Evolutionary conservation across 2,888 invertebrate species (phyloP).

Genomic region (Petrophora chlorosata): DNA sequence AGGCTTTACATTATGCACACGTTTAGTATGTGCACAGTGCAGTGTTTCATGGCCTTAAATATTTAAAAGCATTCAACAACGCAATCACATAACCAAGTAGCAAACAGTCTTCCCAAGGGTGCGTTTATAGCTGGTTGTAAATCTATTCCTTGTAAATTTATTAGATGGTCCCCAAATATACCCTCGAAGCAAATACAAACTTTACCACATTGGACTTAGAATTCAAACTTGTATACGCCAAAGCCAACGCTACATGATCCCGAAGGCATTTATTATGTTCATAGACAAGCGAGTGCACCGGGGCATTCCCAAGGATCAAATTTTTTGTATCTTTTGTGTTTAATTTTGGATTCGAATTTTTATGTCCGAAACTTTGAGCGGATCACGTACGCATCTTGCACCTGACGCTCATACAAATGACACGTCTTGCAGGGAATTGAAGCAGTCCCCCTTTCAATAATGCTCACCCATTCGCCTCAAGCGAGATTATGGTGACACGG

Average conservation of each 20-base stretch:
- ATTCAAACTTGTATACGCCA: conserved; percentile 32
- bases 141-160: conserved; percentile 54
- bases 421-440: conserved; percentile 17
- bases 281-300: conserved; percentile 42
- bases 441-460: neutral
- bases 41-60: too few species aligned
- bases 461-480: conserved; percentile 4
- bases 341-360: conserved; percentile 32
- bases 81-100: conserved; percentile 43
- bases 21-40: too few species aligned
- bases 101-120: conserved; percentile 45
- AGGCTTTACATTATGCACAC: too few species aligned
- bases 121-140: conserved; percentile 56
- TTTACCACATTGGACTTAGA: conserved; percentile 27
- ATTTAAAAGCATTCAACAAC: conserved; percentile 30
- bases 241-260: conserved; percentile 7
- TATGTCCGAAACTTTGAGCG: conserved; percentile 33
- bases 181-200: conserved; percentile 25
- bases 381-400: conserved; percentile 50
- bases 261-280: conserved; percentile 33
- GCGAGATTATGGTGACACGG: conserved; percentile 5
- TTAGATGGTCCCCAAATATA: conserved; percentile 36
- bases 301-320: conserved; percentile 56
- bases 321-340: conserved; percentile 57
- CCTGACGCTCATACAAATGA: conserved; percentile 47